Evolutionary conservation across 2,888 invertebrate species (phyloP), one percentile per base, ranked within the genome.

Genomic region (Polyommatus iphigenia): DNA sequence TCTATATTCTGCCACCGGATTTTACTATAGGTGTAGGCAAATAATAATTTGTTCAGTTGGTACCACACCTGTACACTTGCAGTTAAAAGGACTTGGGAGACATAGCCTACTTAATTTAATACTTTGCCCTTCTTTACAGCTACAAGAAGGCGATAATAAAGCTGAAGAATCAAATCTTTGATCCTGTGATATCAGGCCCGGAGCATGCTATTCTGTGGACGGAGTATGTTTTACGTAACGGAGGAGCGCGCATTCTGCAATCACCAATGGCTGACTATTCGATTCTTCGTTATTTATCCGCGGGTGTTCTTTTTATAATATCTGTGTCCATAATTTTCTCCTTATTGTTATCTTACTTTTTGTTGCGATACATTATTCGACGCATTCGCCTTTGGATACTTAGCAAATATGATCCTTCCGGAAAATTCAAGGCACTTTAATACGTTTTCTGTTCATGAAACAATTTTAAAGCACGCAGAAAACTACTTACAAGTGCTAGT

Each of bases 201-300:
- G 94, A 95, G 67, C 89, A 89, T 75, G 94, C 95, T 0, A 83
- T 94, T 0, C 92, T 92, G 90, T 95, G 95, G 95, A 94, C 94
- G 3, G 95, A 95, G 79, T 95, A 95, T 81, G 90, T 95, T 8
- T 81, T 95, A 18, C 88, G 91, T 29, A 89, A 95, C 79, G 85
- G 88, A 32, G 93, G 93, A 0, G 92, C 94, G 0, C 85, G 85
- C 7, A 90, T 92, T 81, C 86, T 95, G 7, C 90, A 91, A 15
- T 91, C 94, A 10, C 87, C 94, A 18, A 87, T 86, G 2, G 88
- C 91, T 7, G 92, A 91, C 24, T 79, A 89, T 13, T 85, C 90
- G 8, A 88, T 88, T 80, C 83, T 87, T 78, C 87, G 90, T 82
- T 93, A 93, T 80, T 91, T 90, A 77, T 82, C 93, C 83, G 76